Percentiles rank a stretch among this genome's conserved stretches.
These are phyloP conservation scores for Tetranychus truncatus DNA, from an alignment of 2,888 invertebrate genomes.

Conservation along the genomic window DNA sequence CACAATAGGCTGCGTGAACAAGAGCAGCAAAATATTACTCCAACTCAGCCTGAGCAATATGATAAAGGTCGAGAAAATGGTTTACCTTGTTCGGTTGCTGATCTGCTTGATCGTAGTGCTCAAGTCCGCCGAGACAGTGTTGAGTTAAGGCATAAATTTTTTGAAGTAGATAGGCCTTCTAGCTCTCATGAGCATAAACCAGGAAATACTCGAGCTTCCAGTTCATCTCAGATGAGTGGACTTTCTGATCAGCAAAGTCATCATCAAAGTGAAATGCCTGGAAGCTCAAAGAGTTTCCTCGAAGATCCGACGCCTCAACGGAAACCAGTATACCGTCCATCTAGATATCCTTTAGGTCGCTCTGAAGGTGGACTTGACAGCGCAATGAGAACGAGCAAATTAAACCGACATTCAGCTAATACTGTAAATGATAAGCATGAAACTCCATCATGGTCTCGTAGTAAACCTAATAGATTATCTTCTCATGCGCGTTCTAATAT, in stretches of 20 bases:
- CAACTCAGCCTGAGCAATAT: not conserved
- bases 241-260: not conserved
- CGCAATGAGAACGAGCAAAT: too few species aligned
- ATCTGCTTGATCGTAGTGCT: slow-evolving; percentile 55
- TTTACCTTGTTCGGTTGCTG: slow-evolving; percentile 33
- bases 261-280: too few species aligned
- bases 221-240: not conserved
- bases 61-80: slow-evolving; percentile 7
- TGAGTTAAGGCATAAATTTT: slow-evolving; percentile 5
- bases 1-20: not conserved
- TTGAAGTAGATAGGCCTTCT: not conserved
- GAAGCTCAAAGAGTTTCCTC: too few species aligned
- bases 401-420: too few species aligned
- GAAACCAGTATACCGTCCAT: too few species aligned
- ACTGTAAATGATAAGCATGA: too few species aligned
- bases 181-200: not conserved
- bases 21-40: not conserved
- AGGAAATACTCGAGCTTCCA: not conserved
- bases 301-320: too few species aligned
- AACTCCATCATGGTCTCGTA: too few species aligned
- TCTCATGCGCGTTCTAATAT: too few species aligned
- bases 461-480: too few species aligned
- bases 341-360: too few species aligned
- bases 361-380: too few species aligned
- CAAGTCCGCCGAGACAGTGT: slow-evolving; percentile 41